Base-by-base conservation (phyloP, 2,888 invertebrate genomes). In the Tridacna gigas region DNA sequence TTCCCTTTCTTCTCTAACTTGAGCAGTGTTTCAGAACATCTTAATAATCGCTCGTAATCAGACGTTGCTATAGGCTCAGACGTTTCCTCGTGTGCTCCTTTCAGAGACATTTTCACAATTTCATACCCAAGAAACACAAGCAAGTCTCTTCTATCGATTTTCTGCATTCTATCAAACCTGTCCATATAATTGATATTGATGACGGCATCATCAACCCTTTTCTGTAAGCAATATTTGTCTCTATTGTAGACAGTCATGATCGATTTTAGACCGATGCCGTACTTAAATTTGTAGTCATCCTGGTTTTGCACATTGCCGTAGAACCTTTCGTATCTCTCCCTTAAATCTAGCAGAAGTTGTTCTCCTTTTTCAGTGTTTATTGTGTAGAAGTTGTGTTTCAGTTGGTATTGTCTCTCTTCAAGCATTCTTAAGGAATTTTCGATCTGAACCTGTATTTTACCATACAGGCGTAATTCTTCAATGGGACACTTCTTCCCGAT, bases 371-470 rank as follows among this genome's bases (percentile, higher is more conserved):
- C 77, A 0, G 74, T 76, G 20, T 61, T 12, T 37, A 80, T 65
- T 25, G 78, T 80, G 51, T 80, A 79, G 4, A 79, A 22, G 13
- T 48, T 26, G 11, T 61, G 18, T 74, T 82, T 85, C 4, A 85
- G 61, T 66, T 85, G 85, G 45, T 85, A 85, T 26, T 77, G 61
- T 15, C 69, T 77, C 37, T 85, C 85, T 67, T 85, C 82, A 0
- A 79, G 63, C n/a, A 28, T 45, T 60, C 81, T 74, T 20, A 84
- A 63, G 0, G 84, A 81, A 11, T 37, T n/a, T 12, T 79, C 78
- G 0, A 79, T 20, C 22, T 84, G 84, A 15, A 26, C 20, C 28
- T 84, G 84, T 25, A 13, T 22, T 22, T 48, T 22, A 22, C 60
- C 63, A 9, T 69, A 77, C 12, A 37, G 37, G 37, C 37, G 37